These are phyloP conservation scores for Furcula furcula DNA, from an alignment of 2,888 invertebrate genomes.

Conservation along the genomic window DNA sequence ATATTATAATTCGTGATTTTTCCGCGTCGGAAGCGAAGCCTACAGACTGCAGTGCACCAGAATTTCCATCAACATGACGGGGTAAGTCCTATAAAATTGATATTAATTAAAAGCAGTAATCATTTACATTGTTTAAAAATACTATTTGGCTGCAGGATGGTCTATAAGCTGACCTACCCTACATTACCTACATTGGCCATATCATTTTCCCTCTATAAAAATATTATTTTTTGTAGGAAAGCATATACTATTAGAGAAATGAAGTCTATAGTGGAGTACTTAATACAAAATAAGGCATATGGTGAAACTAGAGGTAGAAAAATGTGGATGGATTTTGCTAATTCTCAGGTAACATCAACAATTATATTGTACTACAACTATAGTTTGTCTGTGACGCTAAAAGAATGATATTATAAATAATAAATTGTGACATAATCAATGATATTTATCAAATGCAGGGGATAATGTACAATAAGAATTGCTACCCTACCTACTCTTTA, in stretches of 20 bases:
- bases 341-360: conserved; percentile 45
- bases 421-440: no score
- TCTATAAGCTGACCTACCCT: conserved; percentile 1
- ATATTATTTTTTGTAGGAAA: conserved; percentile 45
- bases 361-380: no score
- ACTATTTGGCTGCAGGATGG: not conserved
- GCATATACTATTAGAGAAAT: conserved; percentile 66
- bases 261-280: conserved; percentile 65
- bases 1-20: no score
- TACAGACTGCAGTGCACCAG: no score
- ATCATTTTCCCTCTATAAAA: conserved; percentile 5
- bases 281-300: conserved; percentile 53
- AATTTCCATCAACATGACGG: conserved; percentile 49
- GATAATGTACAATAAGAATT: no score
- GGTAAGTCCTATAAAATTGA: conserved; percentile 40
- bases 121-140: no score
- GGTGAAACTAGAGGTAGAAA: conserved; percentile 59
- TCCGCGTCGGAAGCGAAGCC: no score
- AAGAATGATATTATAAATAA: no score
- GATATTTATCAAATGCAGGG: no score
- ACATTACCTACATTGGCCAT: conserved; percentile 3
- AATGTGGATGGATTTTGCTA: conserved; percentile 71
- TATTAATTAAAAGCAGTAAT: no score
- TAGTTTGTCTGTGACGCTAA: no score
- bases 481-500: no score